phyloP scores from a whole-genome alignment of 1,140 invertebrate species.

The Diploscapter pachys region DNA sequence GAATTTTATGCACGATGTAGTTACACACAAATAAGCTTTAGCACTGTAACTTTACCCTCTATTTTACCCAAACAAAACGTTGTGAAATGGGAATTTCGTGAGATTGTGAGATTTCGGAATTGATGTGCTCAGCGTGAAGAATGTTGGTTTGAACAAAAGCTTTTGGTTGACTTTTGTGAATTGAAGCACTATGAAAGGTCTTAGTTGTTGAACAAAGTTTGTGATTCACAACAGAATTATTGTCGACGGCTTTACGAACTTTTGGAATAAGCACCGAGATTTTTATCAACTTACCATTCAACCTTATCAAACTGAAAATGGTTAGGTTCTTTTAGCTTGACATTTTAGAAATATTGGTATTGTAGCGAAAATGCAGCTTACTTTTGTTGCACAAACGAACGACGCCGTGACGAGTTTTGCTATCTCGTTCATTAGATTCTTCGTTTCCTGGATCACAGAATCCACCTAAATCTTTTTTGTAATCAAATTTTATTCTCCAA shows the following conservation, averaged over 20 bases:
- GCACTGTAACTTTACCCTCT: no score
- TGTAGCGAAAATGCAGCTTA: conserved; percentile 57
- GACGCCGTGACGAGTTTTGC: conserved; percentile 98
- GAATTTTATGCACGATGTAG: conserved; percentile 9
- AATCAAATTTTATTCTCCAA: no score
- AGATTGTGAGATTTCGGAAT: background rate
- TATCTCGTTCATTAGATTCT: conserved; percentile 96
- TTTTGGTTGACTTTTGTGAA: no score
- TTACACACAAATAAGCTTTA: background rate
- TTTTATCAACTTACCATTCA: conserved; percentile 1
- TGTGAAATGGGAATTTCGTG: background rate
- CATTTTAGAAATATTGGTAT: background rate
- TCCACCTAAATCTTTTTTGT: conserved; percentile 67
- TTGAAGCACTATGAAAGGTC: background rate
- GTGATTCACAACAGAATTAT: background rate
- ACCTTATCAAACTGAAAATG: conserved; percentile 8
- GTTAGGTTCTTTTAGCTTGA: background rate
- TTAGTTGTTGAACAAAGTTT: background rate
- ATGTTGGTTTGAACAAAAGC: no score
- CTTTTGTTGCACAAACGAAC: conserved; percentile 97
- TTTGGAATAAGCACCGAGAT: conserved; percentile 7
- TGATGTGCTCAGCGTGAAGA: background rate
- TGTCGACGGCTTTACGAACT: conserved; percentile 1
- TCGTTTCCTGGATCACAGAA: conserved; percentile 96
- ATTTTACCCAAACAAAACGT: background rate